phyloP scores from a whole-genome alignment of 2,888 invertebrate species.

The Torymus auratus region DNA sequence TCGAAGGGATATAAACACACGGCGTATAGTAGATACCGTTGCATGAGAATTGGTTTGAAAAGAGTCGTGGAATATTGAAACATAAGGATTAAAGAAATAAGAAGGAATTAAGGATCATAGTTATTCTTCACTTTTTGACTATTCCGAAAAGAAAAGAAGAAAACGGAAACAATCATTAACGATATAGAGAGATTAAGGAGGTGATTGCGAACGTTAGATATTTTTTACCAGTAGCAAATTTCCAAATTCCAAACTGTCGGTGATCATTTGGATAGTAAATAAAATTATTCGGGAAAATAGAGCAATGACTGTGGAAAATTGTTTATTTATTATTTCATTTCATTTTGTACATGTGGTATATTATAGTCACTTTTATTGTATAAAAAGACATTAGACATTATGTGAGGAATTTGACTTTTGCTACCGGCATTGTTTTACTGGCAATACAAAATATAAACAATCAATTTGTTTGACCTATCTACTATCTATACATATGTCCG shows the following conservation, averaged over 20 bases:
- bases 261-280: neutral
- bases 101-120: slow-evolving; percentile 28
- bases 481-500: slow-evolving; percentile 74
- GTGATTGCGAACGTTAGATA: slow-evolving; percentile 63
- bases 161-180: slow-evolving; percentile 51
- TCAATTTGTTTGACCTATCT: slow-evolving; percentile 76
- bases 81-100: slow-evolving; percentile 31
- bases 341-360: slow-evolving; percentile 3
- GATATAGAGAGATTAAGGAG: slow-evolving; percentile 53
- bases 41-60: slow-evolving; percentile 33
- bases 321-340: neutral
- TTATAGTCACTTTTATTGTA: neutral
- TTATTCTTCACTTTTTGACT: slow-evolving; percentile 48
- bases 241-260: slow-evolving; percentile 62
- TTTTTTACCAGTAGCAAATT: slow-evolving; percentile 67
- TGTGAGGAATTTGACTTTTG: slow-evolving; percentile 65
- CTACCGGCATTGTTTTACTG: slow-evolving; percentile 65
- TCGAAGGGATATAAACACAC: slow-evolving; percentile 55
- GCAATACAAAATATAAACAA: slow-evolving; percentile 75
- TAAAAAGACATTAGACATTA: neutral
- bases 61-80: slow-evolving; percentile 41
- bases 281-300: neutral
- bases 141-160: slow-evolving; percentile 59
- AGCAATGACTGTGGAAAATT: neutral
- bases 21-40: slow-evolving; percentile 57